These are phyloP conservation scores for Protaetia brevitarsis DNA, from an alignment of 1,140 invertebrate genomes.

Conservation along the genomic window DNA sequence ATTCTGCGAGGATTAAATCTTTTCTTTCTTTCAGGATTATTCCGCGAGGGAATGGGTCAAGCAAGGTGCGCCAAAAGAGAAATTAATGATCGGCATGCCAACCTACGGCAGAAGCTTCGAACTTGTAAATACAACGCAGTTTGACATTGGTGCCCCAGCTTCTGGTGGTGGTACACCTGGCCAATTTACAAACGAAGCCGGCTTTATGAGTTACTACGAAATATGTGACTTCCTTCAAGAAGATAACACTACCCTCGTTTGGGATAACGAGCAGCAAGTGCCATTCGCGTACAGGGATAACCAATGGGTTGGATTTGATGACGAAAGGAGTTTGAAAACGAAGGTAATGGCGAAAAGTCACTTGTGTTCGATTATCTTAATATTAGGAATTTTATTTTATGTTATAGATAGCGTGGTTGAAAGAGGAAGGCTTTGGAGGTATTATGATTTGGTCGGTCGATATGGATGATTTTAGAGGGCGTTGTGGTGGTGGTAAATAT, in stretches of 20 bases:
- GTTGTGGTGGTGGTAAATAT: slow-evolving; percentile 86
- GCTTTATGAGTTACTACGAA: slow-evolving; percentile 93
- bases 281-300: slow-evolving; percentile 88
- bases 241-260: slow-evolving; percentile 90
- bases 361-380: background rate
- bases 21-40: slow-evolving; percentile 64
- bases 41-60: slow-evolving; percentile 91
- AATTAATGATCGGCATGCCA: slow-evolving; percentile 92
- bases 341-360: slow-evolving; percentile 64
- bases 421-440: slow-evolving; percentile 90
- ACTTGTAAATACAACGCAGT: slow-evolving; percentile 81
- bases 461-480: slow-evolving; percentile 91
- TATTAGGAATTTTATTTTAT: background rate
- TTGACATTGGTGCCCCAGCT: slow-evolving; percentile 90
- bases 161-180: slow-evolving; percentile 79
- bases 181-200: slow-evolving; percentile 82
- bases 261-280: slow-evolving; percentile 95
- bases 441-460: slow-evolving; percentile 97
- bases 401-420: slow-evolving; percentile 86
- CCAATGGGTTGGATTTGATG: slow-evolving; percentile 96
- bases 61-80: slow-evolving; percentile 91
- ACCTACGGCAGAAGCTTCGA: slow-evolving; percentile 95
- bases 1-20: background rate
- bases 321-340: slow-evolving; percentile 85
- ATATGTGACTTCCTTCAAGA: slow-evolving; percentile 89